A percentile compares a stretch with the other conserved stretches of the same genome.
phyloP scores from a whole-genome alignment of 2,888 invertebrate species.

The Xestia xanthographa region DNA sequence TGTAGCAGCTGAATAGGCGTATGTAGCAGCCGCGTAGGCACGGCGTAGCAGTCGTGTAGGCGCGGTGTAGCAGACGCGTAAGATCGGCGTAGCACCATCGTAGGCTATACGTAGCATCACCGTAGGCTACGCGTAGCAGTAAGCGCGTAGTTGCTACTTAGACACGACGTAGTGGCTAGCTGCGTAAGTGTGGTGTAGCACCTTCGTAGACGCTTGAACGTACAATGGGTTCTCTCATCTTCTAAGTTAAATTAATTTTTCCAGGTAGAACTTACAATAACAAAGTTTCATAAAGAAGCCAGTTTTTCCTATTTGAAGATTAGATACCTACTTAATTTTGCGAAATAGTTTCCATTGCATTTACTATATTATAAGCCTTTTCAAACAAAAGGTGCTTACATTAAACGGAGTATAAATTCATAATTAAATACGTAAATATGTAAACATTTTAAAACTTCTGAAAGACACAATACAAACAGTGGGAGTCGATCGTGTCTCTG shows the following conservation, averaged over 20 bases:
- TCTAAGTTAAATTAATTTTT: background rate
- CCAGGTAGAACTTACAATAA: background rate
- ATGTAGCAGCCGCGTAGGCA: background rate
- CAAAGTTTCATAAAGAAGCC: background rate
- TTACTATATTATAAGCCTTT: background rate
- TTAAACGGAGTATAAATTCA: background rate
- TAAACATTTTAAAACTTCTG: background rate
- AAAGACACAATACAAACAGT: conserved; percentile 18
- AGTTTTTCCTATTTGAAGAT: background rate
- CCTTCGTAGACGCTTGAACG: too few species aligned
- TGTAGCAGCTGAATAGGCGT: background rate
- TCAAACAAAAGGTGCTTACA: background rate
- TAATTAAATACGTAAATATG: background rate
- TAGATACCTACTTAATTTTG: background rate
- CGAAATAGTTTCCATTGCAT: background rate
- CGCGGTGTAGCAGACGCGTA: background rate
- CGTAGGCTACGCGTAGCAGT: background rate
- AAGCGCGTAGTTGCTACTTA: background rate
- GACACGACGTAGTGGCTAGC: background rate
- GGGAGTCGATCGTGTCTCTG: background rate
- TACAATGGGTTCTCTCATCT: background rate
- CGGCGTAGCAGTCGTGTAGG: background rate
- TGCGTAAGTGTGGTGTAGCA: background rate
- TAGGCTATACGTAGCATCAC: background rate
- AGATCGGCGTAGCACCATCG: background rate